A percentile compares a stretch with the other conserved stretches of the same genome.
These are phyloP conservation scores for Fopius arisanus DNA, from an alignment of 1,140 invertebrate species.

Conservation along the genomic window DNA sequence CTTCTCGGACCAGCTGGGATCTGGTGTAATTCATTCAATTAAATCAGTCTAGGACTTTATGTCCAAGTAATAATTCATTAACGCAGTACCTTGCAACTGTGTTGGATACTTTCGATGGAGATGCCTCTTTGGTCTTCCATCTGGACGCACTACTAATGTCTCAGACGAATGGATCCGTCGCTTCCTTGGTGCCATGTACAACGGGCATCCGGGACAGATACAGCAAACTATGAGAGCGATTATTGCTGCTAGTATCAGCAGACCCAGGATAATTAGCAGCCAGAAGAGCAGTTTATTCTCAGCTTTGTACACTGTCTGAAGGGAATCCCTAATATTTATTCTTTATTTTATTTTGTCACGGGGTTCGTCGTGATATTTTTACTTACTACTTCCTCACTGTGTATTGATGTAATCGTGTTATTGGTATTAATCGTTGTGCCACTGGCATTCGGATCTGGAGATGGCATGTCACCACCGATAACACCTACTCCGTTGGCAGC, in stretches of 20 bases:
- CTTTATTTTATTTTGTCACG: constrained; percentile 2
- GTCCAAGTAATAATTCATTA: neutral
- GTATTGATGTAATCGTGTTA: constrained; percentile 22
- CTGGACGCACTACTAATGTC: constrained; percentile 70
- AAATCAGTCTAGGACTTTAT: constrained; percentile 13
- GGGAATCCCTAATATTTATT: constrained; percentile 40
- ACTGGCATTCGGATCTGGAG: constrained; percentile 1
- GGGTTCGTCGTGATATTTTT: neutral
- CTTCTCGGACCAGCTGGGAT: constrained; percentile 73
- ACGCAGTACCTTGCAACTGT: constrained; percentile 42
- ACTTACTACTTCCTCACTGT: constrained; percentile 53
- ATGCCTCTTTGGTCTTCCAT: constrained; percentile 54
- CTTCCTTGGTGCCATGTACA: constrained; percentile 80
- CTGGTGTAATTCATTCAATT: constrained; percentile 10
- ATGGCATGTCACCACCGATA: constrained; percentile 44
- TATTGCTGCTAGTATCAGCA: constrained; percentile 76
- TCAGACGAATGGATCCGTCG: constrained; percentile 78
- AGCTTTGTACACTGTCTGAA: constrained; percentile 74
- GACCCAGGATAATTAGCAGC: constrained; percentile 77
- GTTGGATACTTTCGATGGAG: constrained; percentile 48
- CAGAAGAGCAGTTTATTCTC: constrained; percentile 78
- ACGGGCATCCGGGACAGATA: constrained; percentile 81
- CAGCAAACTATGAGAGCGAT: constrained; percentile 79
- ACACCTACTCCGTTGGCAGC: constrained; percentile 69
- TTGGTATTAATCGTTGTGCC: constrained; percentile 17